Conservation (phyloP, 2,888 invertebrate genomes). For the Lithosia quadra region DNA sequence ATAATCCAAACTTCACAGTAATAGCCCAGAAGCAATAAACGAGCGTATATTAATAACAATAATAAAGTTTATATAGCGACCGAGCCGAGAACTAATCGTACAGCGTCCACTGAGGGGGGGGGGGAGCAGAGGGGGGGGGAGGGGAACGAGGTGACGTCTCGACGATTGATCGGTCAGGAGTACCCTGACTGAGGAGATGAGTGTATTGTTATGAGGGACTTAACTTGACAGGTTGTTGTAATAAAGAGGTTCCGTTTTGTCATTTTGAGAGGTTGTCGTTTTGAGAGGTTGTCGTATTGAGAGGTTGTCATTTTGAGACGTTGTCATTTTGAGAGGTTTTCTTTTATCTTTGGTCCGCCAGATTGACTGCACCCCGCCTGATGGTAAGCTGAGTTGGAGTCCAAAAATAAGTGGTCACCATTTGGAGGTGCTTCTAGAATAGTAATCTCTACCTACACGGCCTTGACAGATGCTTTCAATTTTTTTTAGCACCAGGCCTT, state of each 20-base stretch:
- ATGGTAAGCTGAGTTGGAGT: too few species aligned
- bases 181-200: not conserved
- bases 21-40: constrained; percentile 62
- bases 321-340: too few species aligned
- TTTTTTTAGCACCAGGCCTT: too few species aligned
- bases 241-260: not conserved
- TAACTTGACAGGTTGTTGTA: not conserved
- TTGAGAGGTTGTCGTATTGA: not conserved
- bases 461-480: too few species aligned
- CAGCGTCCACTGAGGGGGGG: constrained; percentile 4
- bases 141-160: not conserved
- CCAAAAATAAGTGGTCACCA: too few species aligned
- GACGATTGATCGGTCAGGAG: constrained; percentile 11
- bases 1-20: constrained; percentile 32
- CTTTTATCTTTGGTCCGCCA: too few species aligned
- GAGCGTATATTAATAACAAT: constrained; percentile 59
- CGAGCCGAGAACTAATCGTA: constrained; percentile 42
- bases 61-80: constrained; percentile 53
- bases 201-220: not conserved
- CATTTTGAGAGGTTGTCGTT: not conserved
- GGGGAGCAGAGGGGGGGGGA: constrained; percentile 8
- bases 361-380: too few species aligned
- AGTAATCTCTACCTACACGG: too few species aligned
- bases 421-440: too few species aligned
- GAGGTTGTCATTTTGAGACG: not conserved